Conservation (phyloP, 2,113 vertebrate genomes). For the Dromaius novaehollandiae region DNA sequence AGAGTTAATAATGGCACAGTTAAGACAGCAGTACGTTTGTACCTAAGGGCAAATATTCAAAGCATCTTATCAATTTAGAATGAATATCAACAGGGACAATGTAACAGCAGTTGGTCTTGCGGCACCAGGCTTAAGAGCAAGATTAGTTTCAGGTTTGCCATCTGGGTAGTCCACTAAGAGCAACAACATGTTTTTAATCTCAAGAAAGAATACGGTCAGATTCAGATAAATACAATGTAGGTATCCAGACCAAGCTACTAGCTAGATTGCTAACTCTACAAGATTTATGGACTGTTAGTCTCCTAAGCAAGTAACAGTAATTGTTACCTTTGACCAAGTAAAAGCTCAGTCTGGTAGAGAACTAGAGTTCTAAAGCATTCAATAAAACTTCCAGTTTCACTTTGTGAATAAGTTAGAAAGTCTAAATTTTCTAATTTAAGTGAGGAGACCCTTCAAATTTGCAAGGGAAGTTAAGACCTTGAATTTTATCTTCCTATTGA, state of each 20-base stretch:
- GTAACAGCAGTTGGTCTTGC: neutral
- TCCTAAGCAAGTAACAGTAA: neutral
- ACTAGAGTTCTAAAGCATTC: neutral
- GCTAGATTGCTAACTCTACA: neutral
- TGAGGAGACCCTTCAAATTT: neutral
- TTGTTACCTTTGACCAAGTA: neutral
- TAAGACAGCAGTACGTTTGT: neutral
- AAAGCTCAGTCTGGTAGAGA: neutral
- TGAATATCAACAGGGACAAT: neutral
- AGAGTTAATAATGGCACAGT: neutral
- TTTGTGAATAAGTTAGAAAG: neutral
- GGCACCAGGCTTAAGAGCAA: neutral
- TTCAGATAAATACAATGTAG: neutral
- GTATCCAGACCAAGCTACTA: neutral
- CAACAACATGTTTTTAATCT: neutral
- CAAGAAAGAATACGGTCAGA: neutral
- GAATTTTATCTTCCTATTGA: neutral
- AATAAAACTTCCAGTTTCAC: neutral
- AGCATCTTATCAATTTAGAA: neutral
- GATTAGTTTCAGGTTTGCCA: neutral
- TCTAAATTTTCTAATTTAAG: neutral
- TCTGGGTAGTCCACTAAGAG: neutral
- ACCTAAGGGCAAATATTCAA: neutral
- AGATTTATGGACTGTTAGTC: neutral
- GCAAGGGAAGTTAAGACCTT: neutral